Percentiles rank a stretch among this genome's conserved stretches.
Conservation (phyloP, 2,888 invertebrate species). For the Lingula anatina region DNA sequence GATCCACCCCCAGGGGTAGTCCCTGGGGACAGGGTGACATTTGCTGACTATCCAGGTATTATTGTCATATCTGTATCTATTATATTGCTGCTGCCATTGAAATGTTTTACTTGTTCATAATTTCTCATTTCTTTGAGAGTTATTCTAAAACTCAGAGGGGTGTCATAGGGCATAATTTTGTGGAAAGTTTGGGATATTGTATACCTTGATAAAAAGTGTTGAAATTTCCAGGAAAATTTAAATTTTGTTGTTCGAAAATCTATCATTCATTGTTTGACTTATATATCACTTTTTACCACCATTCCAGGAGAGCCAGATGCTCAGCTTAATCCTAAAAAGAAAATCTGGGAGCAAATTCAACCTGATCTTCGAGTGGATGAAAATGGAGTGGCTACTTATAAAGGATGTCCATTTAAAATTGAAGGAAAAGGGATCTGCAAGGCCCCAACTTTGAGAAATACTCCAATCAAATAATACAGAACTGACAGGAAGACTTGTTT, state of each 20-base stretch:
- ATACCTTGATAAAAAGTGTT: too few relatives aligned
- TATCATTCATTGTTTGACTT: too few relatives aligned
- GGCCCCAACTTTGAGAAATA: conserved; percentile 67
- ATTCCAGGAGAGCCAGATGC: conserved; percentile 62
- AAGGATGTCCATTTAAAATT: conserved; percentile 65
- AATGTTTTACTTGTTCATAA: too few relatives aligned
- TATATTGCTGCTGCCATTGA: too few relatives aligned
- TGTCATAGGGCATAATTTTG: too few relatives aligned
- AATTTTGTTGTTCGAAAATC: too few relatives aligned
- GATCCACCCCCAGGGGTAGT: conserved; percentile 57
- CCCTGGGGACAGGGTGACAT: conserved; percentile 63
- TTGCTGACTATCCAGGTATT: conserved; percentile 40
- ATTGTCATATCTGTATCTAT: conserved; percentile 2
- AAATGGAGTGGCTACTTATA: conserved; percentile 71
- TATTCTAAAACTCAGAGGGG: too few relatives aligned
- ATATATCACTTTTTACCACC: too few relatives aligned
- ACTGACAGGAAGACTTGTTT: too few relatives aligned
- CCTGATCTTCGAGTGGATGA: conserved; percentile 70
- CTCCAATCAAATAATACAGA: conserved; percentile 70
- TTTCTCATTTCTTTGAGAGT: too few relatives aligned
- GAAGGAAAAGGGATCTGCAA: conserved; percentile 70
- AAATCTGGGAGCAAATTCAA: conserved; percentile 74
- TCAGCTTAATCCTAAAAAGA: conserved; percentile 84
- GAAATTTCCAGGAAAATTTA: too few relatives aligned
- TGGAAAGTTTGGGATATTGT: too few relatives aligned